A percentile compares a stretch with the other conserved stretches of the same genome.
phyloP scores from a whole-genome alignment of 2,113 vertebrate genomes.

The Cichladusa arquata region DNA sequence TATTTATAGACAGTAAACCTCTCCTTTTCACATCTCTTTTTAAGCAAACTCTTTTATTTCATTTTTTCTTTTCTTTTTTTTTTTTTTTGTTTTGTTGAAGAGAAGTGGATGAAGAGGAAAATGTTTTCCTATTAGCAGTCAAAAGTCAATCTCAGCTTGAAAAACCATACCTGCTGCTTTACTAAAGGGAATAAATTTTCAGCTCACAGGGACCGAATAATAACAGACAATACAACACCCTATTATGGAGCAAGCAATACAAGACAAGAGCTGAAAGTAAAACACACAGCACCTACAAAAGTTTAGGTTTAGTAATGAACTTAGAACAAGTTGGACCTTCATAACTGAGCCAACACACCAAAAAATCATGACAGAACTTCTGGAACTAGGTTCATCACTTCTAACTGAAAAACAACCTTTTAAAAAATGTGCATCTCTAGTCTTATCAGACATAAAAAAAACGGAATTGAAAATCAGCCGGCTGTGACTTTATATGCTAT shows the following conservation, averaged over 20 bases:
- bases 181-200: neutral
- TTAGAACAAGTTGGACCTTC: neutral
- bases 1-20: neutral
- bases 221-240: neutral
- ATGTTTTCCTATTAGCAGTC: neutral
- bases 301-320: neutral
- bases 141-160: neutral
- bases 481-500: neutral
- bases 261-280: neutral
- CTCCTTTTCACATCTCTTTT: neutral
- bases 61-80: too few species aligned
- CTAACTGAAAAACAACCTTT: neutral
- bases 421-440: neutral
- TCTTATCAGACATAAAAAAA: neutral
- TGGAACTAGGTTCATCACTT: neutral
- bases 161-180: neutral
- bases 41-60: neutral
- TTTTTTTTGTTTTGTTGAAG: neutral
- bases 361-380: neutral
- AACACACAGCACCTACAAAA: neutral
- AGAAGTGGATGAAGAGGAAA: neutral
- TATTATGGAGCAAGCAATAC: neutral
- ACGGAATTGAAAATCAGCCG: neutral
- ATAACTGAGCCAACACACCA: neutral
- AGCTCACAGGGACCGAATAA: neutral